A percentile compares a stretch with the other conserved stretches of the same genome.
phyloP scores from a whole-genome alignment of 2,888 invertebrate species.

The Eupithecia abbreviata region DNA sequence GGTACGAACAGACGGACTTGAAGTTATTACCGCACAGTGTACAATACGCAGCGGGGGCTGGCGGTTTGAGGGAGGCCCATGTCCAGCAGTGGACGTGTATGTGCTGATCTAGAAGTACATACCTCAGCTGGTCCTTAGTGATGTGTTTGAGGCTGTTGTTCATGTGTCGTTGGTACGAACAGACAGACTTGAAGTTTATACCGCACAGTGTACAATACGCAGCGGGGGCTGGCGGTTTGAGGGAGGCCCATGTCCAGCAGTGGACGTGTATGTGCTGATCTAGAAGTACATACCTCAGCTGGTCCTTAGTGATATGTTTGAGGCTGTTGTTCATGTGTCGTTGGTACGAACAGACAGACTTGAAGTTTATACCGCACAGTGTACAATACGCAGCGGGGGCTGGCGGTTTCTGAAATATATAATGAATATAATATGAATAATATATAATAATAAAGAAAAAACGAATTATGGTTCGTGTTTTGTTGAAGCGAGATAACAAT shows the following conservation, averaged over 20 bases:
- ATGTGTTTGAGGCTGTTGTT: conserved; percentile 75
- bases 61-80: conserved; percentile 36
- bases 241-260: too few relatives aligned
- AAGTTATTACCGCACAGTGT: conserved; percentile 65
- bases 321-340: conserved; percentile 72
- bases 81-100: too few relatives aligned
- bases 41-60: conserved; percentile 58
- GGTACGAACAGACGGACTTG: conserved; percentile 66
- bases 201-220: conserved; percentile 66
- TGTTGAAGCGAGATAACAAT: too few relatives aligned
- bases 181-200: conserved; percentile 65
- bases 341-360: conserved; percentile 67
- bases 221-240: too few relatives aligned
- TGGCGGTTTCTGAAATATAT: conserved; percentile 42
- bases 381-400: conserved; percentile 59
- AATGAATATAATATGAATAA: too few relatives aligned
- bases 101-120: conserved; percentile 12
- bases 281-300: conserved; percentile 63
- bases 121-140: conserved; percentile 70
- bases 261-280: too few relatives aligned
- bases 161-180: conserved; percentile 70
- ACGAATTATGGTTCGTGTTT: too few relatives aligned
- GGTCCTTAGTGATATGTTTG: conserved; percentile 71
- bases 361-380: conserved; percentile 65
- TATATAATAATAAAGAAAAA: too few relatives aligned